Evolutionary conservation across 2,888 invertebrate species (phyloP).

Genomic region (Eudemis profundana): DNA sequence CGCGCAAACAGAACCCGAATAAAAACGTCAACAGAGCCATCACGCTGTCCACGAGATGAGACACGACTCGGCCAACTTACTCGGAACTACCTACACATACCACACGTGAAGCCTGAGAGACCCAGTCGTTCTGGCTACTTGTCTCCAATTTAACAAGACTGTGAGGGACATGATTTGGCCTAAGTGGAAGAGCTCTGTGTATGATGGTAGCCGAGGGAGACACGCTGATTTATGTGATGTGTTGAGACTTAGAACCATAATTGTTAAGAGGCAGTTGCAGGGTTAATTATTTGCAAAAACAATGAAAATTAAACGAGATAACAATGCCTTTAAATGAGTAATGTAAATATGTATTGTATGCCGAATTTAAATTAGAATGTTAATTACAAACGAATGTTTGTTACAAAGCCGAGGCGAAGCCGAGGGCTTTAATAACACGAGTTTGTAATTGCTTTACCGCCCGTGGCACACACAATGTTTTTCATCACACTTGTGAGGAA

Average conservation of each 20-base stretch:
- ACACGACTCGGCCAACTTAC: neutral
- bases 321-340: neutral
- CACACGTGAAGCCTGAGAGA: neutral
- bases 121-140: neutral
- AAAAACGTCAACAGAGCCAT: conserved; percentile 12
- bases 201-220: neutral
- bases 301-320: neutral
- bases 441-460: too few relatives aligned
- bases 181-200: neutral
- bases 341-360: neutral
- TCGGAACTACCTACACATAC: neutral
- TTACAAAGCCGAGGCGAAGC: too few relatives aligned
- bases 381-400: too few relatives aligned
- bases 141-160: neutral
- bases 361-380: neutral
- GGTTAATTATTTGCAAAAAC: neutral
- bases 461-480: too few relatives aligned
- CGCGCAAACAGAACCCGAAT: neutral
- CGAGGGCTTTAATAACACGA: too few relatives aligned
- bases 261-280: neutral
- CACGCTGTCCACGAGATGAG: conserved; percentile 4
- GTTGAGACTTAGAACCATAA: neutral
- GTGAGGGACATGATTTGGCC: neutral
- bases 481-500: too few relatives aligned
- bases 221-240: neutral